Evolutionary conservation across 1,140 invertebrate genomes (phyloP), one percentile per base, ranked within the genome.

Genomic region (Plectrocnemia conspersa): DNA sequence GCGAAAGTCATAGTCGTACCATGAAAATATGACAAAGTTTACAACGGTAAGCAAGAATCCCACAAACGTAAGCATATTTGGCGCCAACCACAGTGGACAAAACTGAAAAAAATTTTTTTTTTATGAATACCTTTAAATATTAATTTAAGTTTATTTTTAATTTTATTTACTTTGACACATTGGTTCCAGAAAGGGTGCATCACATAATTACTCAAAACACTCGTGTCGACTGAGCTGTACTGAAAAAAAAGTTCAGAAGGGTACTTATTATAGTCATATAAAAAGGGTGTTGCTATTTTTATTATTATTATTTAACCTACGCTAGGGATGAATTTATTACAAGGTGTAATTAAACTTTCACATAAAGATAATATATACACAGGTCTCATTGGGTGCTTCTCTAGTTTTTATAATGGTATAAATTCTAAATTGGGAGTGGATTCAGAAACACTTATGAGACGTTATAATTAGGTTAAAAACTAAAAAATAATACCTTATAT

Each of bases 101-200:
- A 83, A 84, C 91, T 94, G 77, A 32, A 86, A 84, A 56, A 59
- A 18, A 48, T 19, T 33, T 16, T 38, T 3, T 3, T n/a, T 50
- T 42, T n/a, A n/a, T 6, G 19, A 49, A 32, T 27, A 21, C n/a
- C 3, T 33, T 33, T 10, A 10, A 25, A 29, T 52, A n/a, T 6
- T 47, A 40, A 10, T 41, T 4, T 29, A 23, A n/a, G 10, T 16
- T n/a, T 21, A 33, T 48, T 13, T 3, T 16, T 25, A 24, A 22
- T 33, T 13, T 22, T 16, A 68, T 72, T 72, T 79, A 97, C 94
- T 82, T 94, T 79, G 7, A 98, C 91, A 59, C 91, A 82, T 77
- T 81, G 82, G 68, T 98, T 92, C 95, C 95, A 98, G 74, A 97
- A 97, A 21, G 95, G 95, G 70, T 98, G 95, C 89, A 95, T 97